Base-by-base conservation (phyloP, 2,797 vertebrate genomes). In the Echiichthys vipera region DNA sequence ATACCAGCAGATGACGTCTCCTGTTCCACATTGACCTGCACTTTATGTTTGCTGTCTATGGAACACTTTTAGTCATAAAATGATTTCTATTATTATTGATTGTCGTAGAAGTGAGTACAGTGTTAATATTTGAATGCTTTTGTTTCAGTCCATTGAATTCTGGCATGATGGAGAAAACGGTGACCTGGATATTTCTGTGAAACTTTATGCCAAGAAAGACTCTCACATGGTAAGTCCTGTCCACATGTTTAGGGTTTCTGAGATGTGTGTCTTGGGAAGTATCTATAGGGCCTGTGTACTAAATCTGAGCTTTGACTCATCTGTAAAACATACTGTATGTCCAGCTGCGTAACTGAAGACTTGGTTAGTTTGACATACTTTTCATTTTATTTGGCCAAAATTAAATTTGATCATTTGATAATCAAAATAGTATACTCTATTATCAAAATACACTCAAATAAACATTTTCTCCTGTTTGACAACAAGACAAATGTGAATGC, bases 101-200 rank as follows among this genome's bases (percentile, higher is more conserved):
- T 25, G 29, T 43, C 51, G 1, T 14, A 14, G 9, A 39, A 32
- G 22, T 10, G 6, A 36, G 12, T 12, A 7, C n/a, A 7, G 25
- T 34, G 18, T 25, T 78, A 27, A 65, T 18, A 25, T 49, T 34
- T 30, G 14, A 17, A 25, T 68, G 12, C 75, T 24, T 79, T 18
- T 84, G 22, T 75, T 81, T 70, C 93, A 99, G 98, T 84, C 72
- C 55, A 87, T 95, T 0, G 92, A 96, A 9, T 5, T 96, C 2
- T 99, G 97, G 98, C 94, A 96, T 17, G 95, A 96, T 40, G 93
- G 94, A 61, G 92, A 95, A 3, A 81, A 91, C 0, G 95, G 96
- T 2, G 94, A 96, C 71, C 94, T 99, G 18, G 11, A 95, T 46
- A 95, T 99, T 1, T 64, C 88, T n/a, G 93, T 99, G 85, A 96